Percentiles rank a stretch among this genome's conserved stretches.
Evolutionary conservation across 2,797 vertebrate species (phyloP).

Genomic region (Urocyon cinereoargenteus): DNA sequence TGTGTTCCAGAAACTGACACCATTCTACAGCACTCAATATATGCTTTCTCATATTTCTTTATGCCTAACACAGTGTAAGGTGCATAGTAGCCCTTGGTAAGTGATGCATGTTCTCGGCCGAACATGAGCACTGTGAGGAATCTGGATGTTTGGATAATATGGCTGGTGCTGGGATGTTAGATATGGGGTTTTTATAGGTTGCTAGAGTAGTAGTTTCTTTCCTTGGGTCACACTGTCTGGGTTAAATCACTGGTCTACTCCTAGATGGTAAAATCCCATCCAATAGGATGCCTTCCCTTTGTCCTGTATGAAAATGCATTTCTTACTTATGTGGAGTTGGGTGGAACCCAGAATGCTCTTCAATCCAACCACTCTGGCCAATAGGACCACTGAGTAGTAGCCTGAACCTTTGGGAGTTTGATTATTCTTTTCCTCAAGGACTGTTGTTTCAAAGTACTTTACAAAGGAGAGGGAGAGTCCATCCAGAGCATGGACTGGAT

Average conservation of each 20-base stretch:
- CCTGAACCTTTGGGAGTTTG: background rate
- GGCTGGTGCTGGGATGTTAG: conserved; percentile 35
- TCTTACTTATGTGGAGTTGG: background rate
- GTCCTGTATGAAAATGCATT: background rate
- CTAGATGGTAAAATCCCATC: conserved; percentile 39
- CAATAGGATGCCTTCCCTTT: conserved; percentile 54
- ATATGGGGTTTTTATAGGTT: conserved; percentile 12
- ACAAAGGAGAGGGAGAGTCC: background rate
- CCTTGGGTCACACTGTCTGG: background rate
- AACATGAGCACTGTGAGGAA: background rate
- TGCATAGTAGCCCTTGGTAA: background rate
- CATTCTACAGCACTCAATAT: background rate
- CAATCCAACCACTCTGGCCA: background rate
- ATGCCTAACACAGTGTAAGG: background rate
- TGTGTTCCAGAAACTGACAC: background rate
- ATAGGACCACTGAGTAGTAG: background rate
- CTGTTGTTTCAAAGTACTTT: background rate
- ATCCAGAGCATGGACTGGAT: background rate
- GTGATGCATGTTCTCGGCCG: background rate
- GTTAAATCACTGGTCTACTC: background rate
- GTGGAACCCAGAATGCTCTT: conserved; percentile 10
- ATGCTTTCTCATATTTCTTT: conserved; percentile 16
- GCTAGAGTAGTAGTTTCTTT: conserved; percentile 28
- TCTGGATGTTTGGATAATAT: background rate
- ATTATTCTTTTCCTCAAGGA: background rate